Percentiles rank a stretch among this genome's conserved stretches.
phyloP scores from a whole-genome alignment of 2,888 invertebrate species.

The Microctonus hyperodae region DNA sequence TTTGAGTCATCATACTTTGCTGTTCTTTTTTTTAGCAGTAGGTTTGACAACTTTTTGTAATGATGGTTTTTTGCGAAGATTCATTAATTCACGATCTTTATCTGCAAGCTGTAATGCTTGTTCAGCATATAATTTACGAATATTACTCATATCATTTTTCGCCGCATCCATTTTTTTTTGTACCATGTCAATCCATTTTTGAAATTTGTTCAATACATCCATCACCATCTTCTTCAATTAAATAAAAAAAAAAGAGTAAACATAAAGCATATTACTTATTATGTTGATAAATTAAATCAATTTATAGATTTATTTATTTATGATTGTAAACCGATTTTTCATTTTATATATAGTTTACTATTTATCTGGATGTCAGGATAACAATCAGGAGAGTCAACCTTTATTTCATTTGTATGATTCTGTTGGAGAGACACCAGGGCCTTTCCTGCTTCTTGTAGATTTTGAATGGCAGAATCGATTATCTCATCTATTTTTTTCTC shows the following conservation, averaged over 20 bases:
- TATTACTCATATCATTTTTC: constrained; percentile 41
- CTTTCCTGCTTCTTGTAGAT: constrained; percentile 55
- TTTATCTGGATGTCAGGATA: constrained; percentile 22
- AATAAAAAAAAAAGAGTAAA: constrained; percentile 30
- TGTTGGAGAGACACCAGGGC: constrained; percentile 50
- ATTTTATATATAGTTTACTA: constrained; percentile 35
- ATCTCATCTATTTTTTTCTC: constrained; percentile 52
- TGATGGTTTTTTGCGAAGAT: constrained; percentile 30
- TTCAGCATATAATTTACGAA: constrained; percentile 45
- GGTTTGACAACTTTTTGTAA: no score
- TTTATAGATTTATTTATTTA: not conserved
- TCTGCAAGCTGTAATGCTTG: constrained; percentile 39
- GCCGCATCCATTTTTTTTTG: constrained; percentile 49
- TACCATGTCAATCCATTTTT: constrained; percentile 49
- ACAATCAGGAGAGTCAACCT: constrained; percentile 47
- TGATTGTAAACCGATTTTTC: constrained; percentile 37
- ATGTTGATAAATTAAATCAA: not conserved
- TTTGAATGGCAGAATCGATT: constrained; percentile 52
- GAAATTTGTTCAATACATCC: constrained; percentile 51
- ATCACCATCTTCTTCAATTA: constrained; percentile 50
- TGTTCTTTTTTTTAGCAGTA: constrained; percentile 35
- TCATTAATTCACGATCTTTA: constrained; percentile 36
- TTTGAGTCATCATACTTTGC: constrained; percentile 38
- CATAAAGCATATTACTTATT: not conserved
- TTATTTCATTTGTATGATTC: constrained; percentile 57